These are phyloP conservation scores for Tetheella fluctuosa DNA, from an alignment of 2,888 invertebrate species.

Conservation along the genomic window DNA sequence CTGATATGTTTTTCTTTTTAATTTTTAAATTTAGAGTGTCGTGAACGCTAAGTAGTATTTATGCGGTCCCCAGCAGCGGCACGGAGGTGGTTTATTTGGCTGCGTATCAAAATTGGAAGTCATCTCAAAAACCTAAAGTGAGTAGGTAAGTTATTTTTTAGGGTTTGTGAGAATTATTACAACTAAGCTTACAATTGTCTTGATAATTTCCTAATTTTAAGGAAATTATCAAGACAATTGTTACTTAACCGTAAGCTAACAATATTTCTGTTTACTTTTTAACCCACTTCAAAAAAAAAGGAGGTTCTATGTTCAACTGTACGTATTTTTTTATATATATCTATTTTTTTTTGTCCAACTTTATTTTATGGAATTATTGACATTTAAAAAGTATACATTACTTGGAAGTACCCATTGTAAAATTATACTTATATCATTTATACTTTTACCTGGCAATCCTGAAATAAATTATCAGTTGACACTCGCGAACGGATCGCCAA, in stretches of 20 bases:
- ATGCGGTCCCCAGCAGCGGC: conserved; percentile 79
- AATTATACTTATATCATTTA: neutral
- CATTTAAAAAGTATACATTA: neutral
- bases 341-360: too few species aligned
- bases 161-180: conserved; percentile 19
- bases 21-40: conserved; percentile 73
- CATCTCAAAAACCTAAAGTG: conserved; percentile 12
- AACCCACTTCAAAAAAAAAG: too few species aligned
- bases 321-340: too few species aligned
- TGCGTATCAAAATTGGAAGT: conserved; percentile 53
- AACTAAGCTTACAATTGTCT: neutral
- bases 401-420: neutral
- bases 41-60: conserved; percentile 80
- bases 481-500: conserved; percentile 81
- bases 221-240: neutral
- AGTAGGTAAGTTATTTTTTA: neutral
- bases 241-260: too few species aligned
- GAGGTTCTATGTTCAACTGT: too few species aligned
- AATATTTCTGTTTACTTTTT: too few species aligned
- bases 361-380: too few species aligned
- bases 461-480: conserved; percentile 77
- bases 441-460: conserved; percentile 18
- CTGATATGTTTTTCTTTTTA: conserved; percentile 39
- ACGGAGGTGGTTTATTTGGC: conserved; percentile 62
- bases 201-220: too few species aligned